Evolutionary conservation across 2,888 invertebrate species (phyloP).

Genomic region (Iphiclides podalirius): DNA sequence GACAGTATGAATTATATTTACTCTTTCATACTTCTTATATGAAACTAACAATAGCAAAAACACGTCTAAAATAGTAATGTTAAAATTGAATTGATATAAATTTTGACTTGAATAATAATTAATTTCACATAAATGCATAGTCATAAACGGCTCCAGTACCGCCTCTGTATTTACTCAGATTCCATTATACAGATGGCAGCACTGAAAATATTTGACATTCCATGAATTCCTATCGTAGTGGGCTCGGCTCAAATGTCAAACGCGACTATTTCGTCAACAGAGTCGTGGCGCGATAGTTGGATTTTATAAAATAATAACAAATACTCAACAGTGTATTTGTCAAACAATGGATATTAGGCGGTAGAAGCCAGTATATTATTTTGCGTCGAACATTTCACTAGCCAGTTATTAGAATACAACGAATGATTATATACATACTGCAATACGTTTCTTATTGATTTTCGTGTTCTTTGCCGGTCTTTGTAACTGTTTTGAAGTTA

Average conservation of each 20-base stretch:
- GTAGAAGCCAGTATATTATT: slow-evolving; percentile 57
- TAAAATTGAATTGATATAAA: not conserved
- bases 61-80: not conserved
- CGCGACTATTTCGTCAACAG: slow-evolving; percentile 81
- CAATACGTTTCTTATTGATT: slow-evolving; percentile 69
- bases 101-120: not conserved
- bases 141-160: slow-evolving; percentile 50
- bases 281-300: slow-evolving; percentile 77
- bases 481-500: slow-evolving; percentile 65
- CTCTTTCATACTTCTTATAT: slow-evolving; percentile 42
- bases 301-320: slow-evolving; percentile 76
- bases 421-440: slow-evolving; percentile 40
- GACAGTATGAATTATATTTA: slow-evolving; percentile 49
- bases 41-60: not conserved
- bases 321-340: slow-evolving; percentile 62
- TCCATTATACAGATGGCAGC: slow-evolving; percentile 81
- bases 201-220: slow-evolving; percentile 85
- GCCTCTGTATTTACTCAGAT: slow-evolving; percentile 60
- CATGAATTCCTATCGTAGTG: slow-evolving; percentile 82
- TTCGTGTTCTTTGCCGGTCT: slow-evolving; percentile 70
- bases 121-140: slow-evolving; percentile 5
- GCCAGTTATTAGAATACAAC: slow-evolving; percentile 55
- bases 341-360: slow-evolving; percentile 67
- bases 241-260: slow-evolving; percentile 87
- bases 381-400: slow-evolving; percentile 51